Percentiles rank a stretch among this genome's conserved stretches.
These are phyloP conservation scores for Donacobius atricapilla DNA, from an alignment of 2,113 vertebrate species.

Conservation along the genomic window DNA sequence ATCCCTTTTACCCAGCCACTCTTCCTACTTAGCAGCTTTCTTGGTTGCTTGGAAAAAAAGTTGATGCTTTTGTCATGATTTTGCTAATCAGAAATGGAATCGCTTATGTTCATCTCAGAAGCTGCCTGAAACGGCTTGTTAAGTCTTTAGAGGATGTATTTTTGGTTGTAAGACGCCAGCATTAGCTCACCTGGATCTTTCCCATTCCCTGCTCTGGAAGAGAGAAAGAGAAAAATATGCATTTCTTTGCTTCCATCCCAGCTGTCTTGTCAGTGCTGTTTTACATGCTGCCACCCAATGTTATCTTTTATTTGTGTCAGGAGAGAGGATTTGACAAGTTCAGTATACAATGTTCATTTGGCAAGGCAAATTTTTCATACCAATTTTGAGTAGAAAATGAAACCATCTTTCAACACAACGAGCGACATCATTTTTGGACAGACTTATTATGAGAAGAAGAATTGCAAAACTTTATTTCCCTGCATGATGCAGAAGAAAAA, in stretches of 20 bases:
- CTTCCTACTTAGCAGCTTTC: conserved; percentile 10
- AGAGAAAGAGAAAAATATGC: conserved; percentile 53
- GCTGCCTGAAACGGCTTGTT: conserved; percentile 39
- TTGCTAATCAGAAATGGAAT: conserved; percentile 70
- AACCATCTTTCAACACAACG: conserved; percentile 75
- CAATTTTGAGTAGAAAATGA: conserved; percentile 76
- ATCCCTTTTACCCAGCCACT: not conserved
- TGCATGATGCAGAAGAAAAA: not conserved
- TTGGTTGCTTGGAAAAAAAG: conserved; percentile 29
- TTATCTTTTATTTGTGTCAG: conserved; percentile 81
- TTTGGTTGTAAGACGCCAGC: conserved; percentile 13
- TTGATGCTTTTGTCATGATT: conserved; percentile 60
- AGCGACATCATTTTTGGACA: conserved; percentile 74
- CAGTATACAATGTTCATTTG: conserved; percentile 75
- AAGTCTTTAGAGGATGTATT: conserved; percentile 31
- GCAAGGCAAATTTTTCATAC: conserved; percentile 75
- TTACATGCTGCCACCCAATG: conserved; percentile 74
- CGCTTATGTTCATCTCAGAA: conserved; percentile 33
- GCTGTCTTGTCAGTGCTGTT: conserved; percentile 75
- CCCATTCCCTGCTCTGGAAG: conserved; percentile 39
- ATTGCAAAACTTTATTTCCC: conserved; percentile 63
- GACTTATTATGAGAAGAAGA: conserved; percentile 70
- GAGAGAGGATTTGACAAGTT: conserved; percentile 76
- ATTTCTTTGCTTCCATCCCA: conserved; percentile 69
- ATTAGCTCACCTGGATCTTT: not conserved